Evolutionary conservation across 2,797 vertebrate genomes (phyloP).

Genomic region (Remorina albescens): DNA sequence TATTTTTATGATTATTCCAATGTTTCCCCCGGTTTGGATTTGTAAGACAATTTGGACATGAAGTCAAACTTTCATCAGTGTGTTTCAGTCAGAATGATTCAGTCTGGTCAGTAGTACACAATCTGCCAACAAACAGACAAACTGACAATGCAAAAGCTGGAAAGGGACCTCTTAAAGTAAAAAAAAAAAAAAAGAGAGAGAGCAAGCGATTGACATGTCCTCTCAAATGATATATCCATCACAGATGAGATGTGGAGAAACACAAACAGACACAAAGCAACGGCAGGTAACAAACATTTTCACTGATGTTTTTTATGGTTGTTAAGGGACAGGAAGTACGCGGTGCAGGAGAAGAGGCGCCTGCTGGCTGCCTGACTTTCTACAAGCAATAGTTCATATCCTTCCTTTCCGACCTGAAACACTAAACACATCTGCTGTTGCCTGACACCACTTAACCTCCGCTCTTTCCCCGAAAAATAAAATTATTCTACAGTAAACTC

Average conservation of each 20-base stretch:
- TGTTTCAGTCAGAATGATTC: conserved; percentile 7
- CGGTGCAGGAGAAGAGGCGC: conserved; percentile 48
- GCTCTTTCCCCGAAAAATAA: background rate
- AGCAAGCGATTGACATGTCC: background rate
- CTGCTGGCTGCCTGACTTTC: conserved; percentile 53
- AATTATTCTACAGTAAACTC: conserved; percentile 37
- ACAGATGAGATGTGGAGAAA: conserved; percentile 3
- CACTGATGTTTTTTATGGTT: conserved; percentile 12
- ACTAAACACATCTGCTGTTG: conserved; percentile 10
- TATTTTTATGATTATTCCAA: background rate
- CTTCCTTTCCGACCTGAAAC: conserved; percentile 56
- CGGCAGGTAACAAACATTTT: background rate
- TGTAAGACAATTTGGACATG: background rate
- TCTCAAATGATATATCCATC: conserved; percentile 27
- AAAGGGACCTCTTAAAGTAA: conserved; percentile 10
- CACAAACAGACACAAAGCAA: conserved; percentile 24
- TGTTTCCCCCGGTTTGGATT: background rate
- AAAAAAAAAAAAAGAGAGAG: conserved; percentile 1
- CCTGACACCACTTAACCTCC: conserved; percentile 44
- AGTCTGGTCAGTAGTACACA: background rate
- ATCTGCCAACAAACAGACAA: background rate
- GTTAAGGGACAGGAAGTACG: conserved; percentile 42
- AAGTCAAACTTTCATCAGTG: too few species aligned
- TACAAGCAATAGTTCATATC: conserved; percentile 63
- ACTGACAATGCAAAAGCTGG: background rate